These are phyloP conservation scores for Cephus cinctus DNA, from an alignment of 1,140 invertebrate species.

Conservation along the genomic window DNA sequence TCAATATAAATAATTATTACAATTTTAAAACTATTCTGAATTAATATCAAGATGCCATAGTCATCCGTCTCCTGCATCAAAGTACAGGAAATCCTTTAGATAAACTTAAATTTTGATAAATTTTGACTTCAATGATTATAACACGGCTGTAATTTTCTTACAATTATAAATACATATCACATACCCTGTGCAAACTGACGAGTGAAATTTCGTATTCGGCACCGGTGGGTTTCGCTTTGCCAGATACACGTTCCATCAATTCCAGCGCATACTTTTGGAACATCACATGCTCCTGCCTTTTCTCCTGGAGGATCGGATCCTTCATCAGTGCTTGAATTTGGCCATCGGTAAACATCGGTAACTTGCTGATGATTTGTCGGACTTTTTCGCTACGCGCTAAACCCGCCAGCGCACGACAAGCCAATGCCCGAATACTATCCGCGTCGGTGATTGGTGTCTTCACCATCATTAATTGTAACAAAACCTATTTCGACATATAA, in stretches of 20 bases:
- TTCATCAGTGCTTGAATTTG: conserved; percentile 93
- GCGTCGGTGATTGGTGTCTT: conserved; percentile 97
- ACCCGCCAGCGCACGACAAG: conserved; percentile 89
- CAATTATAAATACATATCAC: conserved; percentile 21
- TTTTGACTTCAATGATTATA: background rate
- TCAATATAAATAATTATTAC: conserved; percentile 11
- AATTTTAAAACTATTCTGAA: conserved; percentile 6
- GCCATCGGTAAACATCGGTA: conserved; percentile 91
- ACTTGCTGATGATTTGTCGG: conserved; percentile 92
- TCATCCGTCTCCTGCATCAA: no score
- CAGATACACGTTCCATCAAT: conserved; percentile 87
- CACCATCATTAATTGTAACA: conserved; percentile 80
- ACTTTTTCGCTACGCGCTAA: conserved; percentile 89
- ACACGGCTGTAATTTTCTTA: background rate
- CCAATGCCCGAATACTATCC: conserved; percentile 87
- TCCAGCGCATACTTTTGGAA: conserved; percentile 95
- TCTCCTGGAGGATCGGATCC: conserved; percentile 95
- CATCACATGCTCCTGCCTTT: conserved; percentile 89
- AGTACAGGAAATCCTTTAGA: conserved; percentile 10
- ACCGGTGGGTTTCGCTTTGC: conserved; percentile 81
- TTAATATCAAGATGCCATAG: no score
- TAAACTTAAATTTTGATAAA: background rate
- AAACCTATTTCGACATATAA: conserved; percentile 51
- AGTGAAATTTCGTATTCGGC: conserved; percentile 81
- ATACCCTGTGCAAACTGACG: conserved; percentile 78